Conservation (phyloP, 2,113 vertebrate genomes). For the Lepus europaeus region DNA sequence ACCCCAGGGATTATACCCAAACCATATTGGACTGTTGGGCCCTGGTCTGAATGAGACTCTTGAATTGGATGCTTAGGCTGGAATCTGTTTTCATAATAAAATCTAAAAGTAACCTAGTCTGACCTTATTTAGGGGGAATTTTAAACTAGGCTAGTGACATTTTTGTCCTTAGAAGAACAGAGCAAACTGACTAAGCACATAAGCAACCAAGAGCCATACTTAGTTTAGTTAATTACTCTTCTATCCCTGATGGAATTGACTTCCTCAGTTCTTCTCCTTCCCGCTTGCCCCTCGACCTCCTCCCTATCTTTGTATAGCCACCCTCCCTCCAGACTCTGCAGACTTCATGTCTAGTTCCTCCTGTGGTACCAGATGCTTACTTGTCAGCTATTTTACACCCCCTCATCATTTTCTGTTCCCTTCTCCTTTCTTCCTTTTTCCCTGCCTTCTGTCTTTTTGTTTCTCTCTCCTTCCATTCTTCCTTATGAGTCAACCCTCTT, state of each 20-base stretch:
- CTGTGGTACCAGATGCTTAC: slow-evolving; percentile 49
- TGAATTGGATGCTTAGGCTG: background rate
- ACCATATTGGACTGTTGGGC: background rate
- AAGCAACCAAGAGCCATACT: background rate
- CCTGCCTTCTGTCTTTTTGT: background rate
- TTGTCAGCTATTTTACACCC: slow-evolving; percentile 67
- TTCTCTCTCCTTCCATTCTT: background rate
- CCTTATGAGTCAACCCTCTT: background rate
- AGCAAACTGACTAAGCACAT: background rate
- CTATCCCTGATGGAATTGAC: background rate
- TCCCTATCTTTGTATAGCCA: background rate
- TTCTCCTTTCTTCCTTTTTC: slow-evolving; percentile 4
- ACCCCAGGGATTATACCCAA: background rate
- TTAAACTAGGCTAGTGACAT: slow-evolving; percentile 45
- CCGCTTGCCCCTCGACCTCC: accelerated
- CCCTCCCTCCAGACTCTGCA: background rate
- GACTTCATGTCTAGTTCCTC: background rate
- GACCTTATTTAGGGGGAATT: slow-evolving; percentile 10
- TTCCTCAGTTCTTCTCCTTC: background rate
- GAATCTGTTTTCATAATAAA: slow-evolving; percentile 53
- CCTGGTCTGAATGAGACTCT: background rate
- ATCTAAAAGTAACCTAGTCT: background rate
- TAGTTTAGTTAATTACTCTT: background rate
- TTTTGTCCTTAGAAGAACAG: slow-evolving; percentile 33
- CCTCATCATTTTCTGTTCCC: slow-evolving; percentile 59